phyloP scores from a whole-genome alignment of 2,113 vertebrate species.

The Sander lucioperca region DNA sequence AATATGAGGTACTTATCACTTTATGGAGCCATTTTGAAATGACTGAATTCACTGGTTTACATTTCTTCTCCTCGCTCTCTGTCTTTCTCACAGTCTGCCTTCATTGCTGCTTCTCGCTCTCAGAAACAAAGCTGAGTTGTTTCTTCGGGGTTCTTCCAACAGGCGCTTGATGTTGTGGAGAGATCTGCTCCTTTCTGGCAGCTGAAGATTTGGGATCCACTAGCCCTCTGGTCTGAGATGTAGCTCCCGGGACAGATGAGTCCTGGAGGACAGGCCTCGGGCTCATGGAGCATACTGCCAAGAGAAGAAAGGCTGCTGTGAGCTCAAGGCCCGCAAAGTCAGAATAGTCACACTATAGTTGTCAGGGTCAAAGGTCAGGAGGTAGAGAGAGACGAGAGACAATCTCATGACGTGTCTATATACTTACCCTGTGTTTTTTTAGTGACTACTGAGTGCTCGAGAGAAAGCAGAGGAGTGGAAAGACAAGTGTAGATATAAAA shows the following conservation, averaged over 20 bases:
- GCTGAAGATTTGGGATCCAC: not conserved
- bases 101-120: constrained; percentile 63
- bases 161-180: constrained; percentile 3
- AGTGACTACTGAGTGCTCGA: not conserved
- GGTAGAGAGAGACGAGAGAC: not conserved
- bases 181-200: constrained; percentile 22
- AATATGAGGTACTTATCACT: constrained; percentile 33
- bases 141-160: constrained; percentile 50
- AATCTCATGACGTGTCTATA: not conserved
- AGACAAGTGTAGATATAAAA: too few species aligned
- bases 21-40: constrained; percentile 15
- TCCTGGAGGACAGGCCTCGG: constrained; percentile 36
- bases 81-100: constrained; percentile 11
- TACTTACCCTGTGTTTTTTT: not conserved
- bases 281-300: constrained; percentile 64
- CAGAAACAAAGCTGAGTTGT: constrained; percentile 73
- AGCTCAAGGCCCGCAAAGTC: not conserved
- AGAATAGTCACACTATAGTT: not conserved
- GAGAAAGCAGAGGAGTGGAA: not conserved
- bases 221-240: not conserved
- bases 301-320: constrained; percentile 8
- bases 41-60: constrained; percentile 26
- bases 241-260: constrained; percentile 2
- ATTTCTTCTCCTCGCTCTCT: not conserved
- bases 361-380: constrained; percentile 16